Percentiles rank a stretch among this genome's conserved stretches.
These are phyloP conservation scores for Hydrophis major DNA, from an alignment of 2,797 vertebrate species.

Conservation along the genomic window DNA sequence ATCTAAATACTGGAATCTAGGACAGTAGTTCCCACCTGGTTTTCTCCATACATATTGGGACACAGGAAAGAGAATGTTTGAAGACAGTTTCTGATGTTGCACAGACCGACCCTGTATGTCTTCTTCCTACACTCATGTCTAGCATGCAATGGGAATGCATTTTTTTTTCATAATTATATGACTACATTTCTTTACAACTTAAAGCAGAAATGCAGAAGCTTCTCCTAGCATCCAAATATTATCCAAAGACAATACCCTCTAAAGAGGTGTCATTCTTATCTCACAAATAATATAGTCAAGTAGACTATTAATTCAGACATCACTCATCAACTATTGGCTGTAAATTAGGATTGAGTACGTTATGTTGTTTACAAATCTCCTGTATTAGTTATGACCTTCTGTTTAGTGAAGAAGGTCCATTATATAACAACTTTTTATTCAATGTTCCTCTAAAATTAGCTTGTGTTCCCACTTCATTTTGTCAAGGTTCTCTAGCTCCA, in stretches of 20 bases:
- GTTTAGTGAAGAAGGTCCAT: background rate
- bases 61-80: background rate
- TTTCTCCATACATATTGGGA: background rate
- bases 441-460: background rate
- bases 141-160: background rate
- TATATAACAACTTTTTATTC: background rate
- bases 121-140: background rate
- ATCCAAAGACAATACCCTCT: background rate
- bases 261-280: background rate
- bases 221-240: background rate
- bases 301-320: background rate
- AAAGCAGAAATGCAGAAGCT: background rate
- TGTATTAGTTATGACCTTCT: background rate
- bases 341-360: background rate
- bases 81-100: background rate
- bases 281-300: background rate
- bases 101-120: background rate
- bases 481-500: conserved; percentile 22
- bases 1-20: background rate
- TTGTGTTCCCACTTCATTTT: conserved; percentile 32
- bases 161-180: background rate
- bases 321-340: background rate
- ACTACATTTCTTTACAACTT: background rate
- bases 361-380: background rate
- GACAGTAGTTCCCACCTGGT: background rate